Evolutionary conservation across 2,113 vertebrate species (phyloP), one percentile per base, ranked within the genome.

Genomic region (Peromyscus maniculatus): DNA sequence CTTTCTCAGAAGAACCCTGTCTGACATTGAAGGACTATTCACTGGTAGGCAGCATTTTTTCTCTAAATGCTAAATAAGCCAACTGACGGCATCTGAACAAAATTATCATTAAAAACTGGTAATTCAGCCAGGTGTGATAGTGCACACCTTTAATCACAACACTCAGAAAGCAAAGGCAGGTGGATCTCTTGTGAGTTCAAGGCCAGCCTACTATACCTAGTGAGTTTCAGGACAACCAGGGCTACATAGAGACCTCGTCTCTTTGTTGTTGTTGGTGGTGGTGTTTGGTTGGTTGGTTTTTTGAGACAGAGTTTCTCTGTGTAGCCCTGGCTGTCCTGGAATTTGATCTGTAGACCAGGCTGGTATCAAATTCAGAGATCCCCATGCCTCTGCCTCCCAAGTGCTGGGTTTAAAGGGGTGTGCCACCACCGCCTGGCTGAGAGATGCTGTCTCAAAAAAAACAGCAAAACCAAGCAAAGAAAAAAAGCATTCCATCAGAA

Each of bases 51-150:
- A 88, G 46, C 31, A 22, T 28, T 82, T 72, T 79, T 91, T 80
- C 77, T 95, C 69, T 90, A 55, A 89, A 71, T n/a, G 43, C 72
- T 59, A 87, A 91, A 67, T 75, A 78, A 21, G 36, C 52, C 78
- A 96, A 83, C 3, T 69, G 62, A 89, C 16, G 87, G 31, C 5
- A 92, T 17, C 49, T 86, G 89, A 92, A 69, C 46, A 59, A 93
- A 95, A 62, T 21, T 36, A 91, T 84, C 17, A 80, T 43, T 64
- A 88, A 75, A 77, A 57, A 57, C 2, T 66, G n/a, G 21, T 31
- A 75, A 89, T 0, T 43, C 66, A 64, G n/a, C 71, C 24, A 69
- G 84, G 82, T 55, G n/a, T 1, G 28, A 6, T 33, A 28, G 59
- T 2, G 1, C 6, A 59, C 0, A 4, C 59, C 59, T 64, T 43